Evolutionary conservation across 2,113 vertebrate species (phyloP).

Genomic region (Nerophis lumbriciformis): DNA sequence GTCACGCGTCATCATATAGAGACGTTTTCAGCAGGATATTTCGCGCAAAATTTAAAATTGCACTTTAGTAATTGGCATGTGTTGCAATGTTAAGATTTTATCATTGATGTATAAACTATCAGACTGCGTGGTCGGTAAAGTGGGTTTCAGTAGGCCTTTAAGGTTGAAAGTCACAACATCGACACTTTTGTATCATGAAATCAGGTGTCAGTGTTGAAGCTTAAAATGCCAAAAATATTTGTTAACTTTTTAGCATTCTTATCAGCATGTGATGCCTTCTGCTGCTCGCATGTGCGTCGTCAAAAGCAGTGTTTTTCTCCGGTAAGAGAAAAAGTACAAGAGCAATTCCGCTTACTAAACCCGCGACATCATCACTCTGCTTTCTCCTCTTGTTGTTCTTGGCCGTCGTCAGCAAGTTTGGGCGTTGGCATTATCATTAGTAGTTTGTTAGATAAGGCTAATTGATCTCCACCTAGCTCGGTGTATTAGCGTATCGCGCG

Average conservation of each 20-base stretch:
- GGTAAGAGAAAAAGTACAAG: slow-evolving; percentile 15
- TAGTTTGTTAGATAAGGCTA: slow-evolving; percentile 68
- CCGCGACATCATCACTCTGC: slow-evolving; percentile 55
- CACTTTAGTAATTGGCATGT: too few species aligned
- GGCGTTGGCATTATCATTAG: slow-evolving; percentile 56
- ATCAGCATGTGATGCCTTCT: not conserved
- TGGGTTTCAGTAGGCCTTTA: too few species aligned
- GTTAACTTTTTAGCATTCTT: not conserved
- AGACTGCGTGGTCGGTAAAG: too few species aligned
- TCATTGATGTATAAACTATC: too few species aligned
- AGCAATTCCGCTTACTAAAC: slow-evolving; percentile 42
- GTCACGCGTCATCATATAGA: too few species aligned
- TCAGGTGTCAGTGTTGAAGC: not conserved
- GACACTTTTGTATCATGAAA: slow-evolving; percentile 5
- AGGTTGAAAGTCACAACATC: not conserved
- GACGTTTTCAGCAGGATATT: too few species aligned
- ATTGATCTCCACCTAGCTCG: slow-evolving; percentile 62
- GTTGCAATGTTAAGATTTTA: too few species aligned
- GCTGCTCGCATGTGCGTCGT: slow-evolving; percentile 13
- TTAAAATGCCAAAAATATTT: slow-evolving; percentile 3
- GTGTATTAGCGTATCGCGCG: slow-evolving; percentile 53
- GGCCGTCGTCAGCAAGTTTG: slow-evolving; percentile 47
- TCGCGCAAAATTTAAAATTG: too few species aligned
- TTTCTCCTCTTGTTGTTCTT: slow-evolving; percentile 33
- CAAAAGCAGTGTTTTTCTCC: slow-evolving; percentile 7